Evolutionary conservation across 2,113 vertebrate genomes (phyloP), one percentile per base, ranked within the genome.

Genomic region (Pseudorhombus dupliciocellatus): DNA sequence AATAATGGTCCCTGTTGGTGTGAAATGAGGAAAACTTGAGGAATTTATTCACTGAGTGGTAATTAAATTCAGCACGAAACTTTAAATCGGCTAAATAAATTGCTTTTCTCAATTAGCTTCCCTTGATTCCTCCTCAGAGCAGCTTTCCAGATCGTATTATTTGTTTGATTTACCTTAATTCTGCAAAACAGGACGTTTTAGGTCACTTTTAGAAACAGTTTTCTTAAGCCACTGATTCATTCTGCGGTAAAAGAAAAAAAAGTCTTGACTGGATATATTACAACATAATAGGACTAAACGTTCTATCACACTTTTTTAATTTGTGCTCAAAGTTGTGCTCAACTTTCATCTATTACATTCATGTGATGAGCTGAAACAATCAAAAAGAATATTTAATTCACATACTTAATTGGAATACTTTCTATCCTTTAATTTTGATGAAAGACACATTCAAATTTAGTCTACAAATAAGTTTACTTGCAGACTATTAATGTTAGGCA

Each of bases 81-180:
- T 92, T 92, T 92, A 92, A 90, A 93, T 89, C 83, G 70, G 71
- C 86, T 85, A 90, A 90, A 93, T 92, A 90, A 92, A 93, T 91
- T 84, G 86, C 82, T 92, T 93, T 93, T 92, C 90, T 83, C 80
- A 89, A 84, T 92, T 87, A 86, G 70, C 63, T 82, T 84, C 40
- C 69, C 72, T 79, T 73, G 77, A 76, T 77, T 85, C 63, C 64
- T 75, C 74, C 40, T 70, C 56, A 54, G 73, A 68, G 44, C 54
- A 61, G 67, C 57, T 79, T 80, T 72, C 37, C 15, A 61, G 56
- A 70, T 77, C 21, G 21, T 76, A 58, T 77, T 79, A 78, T 70
- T 73, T 80, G 66, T 84, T 88, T 80, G 40, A 44, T 72, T 78
- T 83, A 81, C 73, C 54, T 61, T 68, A 57, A 75, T 76, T 59